Evolutionary conservation across 2,113 vertebrate genomes (phyloP).

Genomic region (Cyprinodon variegatus): DNA sequence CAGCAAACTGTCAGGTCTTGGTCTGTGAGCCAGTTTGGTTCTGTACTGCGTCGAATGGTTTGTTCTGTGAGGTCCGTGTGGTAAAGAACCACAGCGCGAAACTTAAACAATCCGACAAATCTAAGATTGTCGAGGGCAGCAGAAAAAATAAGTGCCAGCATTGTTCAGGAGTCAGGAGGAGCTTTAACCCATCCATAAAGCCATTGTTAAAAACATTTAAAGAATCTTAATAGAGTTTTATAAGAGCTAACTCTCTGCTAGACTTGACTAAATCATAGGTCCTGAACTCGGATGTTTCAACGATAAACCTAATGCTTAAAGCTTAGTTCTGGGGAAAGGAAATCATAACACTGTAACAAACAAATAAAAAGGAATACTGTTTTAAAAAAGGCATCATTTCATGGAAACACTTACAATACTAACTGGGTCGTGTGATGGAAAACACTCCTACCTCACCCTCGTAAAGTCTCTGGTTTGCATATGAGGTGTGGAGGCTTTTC

Average conservation of each 20-base stretch:
- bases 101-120: constrained; percentile 24
- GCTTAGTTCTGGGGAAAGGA: not conserved
- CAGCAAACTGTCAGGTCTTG: constrained; percentile 20
- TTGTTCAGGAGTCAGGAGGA: not conserved
- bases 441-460: not conserved
- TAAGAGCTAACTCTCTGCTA: not conserved
- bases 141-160: not conserved
- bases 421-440: not conserved
- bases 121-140: not conserved
- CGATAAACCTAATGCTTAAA: not conserved
- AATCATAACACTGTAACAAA: not conserved
- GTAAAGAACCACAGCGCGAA: constrained; percentile 41
- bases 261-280: not conserved
- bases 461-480: not conserved
- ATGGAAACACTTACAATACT: not conserved
- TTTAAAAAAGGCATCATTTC: not conserved
- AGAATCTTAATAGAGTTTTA: not conserved
- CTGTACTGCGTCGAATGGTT: constrained; percentile 38
- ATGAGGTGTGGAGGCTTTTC: not conserved
- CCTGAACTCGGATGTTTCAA: not conserved
- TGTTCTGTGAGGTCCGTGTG: constrained; percentile 6
- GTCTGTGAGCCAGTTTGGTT: constrained; percentile 20
- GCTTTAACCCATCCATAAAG: not conserved
- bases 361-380: not conserved
- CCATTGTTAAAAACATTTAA: not conserved